Base-by-base conservation (phyloP, 2,888 invertebrate genomes). In the Pomacea canaliculata region DNA sequence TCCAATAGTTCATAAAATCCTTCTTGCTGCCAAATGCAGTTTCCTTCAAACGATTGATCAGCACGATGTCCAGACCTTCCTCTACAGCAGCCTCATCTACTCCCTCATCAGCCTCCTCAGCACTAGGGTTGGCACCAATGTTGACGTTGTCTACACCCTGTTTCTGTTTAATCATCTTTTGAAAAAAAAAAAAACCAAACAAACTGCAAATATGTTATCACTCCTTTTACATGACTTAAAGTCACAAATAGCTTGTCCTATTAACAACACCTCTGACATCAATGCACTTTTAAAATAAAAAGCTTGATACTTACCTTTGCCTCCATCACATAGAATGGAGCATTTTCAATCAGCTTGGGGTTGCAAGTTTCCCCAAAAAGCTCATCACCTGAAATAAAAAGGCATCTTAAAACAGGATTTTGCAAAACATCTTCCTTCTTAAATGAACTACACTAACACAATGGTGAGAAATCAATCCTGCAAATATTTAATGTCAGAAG, bases 91-190 rank as follows among this genome's bases (percentile, higher is more conserved):
- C 70, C 48, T 49, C 69, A 1, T 18, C 27, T 19, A 19, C 27
- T 12, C 56, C 70, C 27, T 70, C 70, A 8, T 51, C 12, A 12
- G 23, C 59, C 18, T 70, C 70, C 13, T 70, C 70, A 13, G 49
- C 51, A 70, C 70, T 70, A 12, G 70, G 51, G 37, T 70, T 70
- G 23, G 70, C 70, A n/a, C 70, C 70, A n/a, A 37, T 13, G 12
- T 23, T 27, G 13, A 23, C 7, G 27, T 19, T 51, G 51, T 70
- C 69, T n/a, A 49, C 59, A 7, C 46, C 37, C 70, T 59, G 12
- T 59, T 12, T 59, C 27, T 27, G n/a, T 59, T 48, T 27, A 7
- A 56, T 27, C 46, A 56, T n/a, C 56, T 56, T n/a, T 13, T 27
- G 12, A 48, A 12, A 27, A 46, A 9, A 46, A 68, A 48, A 27